Base-by-base conservation (phyloP, 2,797 vertebrate species). In the Rhabdophis nuchalis region DNA sequence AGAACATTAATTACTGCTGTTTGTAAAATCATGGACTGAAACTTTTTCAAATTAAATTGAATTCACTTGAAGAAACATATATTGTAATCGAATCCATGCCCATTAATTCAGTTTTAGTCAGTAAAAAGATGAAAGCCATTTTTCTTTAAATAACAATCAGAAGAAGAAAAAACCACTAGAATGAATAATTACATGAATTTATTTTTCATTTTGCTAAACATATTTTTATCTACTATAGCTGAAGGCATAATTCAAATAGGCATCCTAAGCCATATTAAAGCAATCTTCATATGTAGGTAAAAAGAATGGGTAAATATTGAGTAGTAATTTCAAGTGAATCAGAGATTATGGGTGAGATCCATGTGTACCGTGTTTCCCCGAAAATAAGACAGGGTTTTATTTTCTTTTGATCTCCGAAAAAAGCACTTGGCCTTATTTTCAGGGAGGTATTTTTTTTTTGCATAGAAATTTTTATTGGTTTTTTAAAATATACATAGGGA, bases 1-100 rank as follows among this genome's bases (percentile, higher is more conserved):
- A 94, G 86, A 91, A 89, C 86, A 94, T 93, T 92, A 93, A 93
- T 86, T 88, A 29, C 8, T 60, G 90, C 53, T 20, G 91, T 86
- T 54, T 94, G 92, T 91, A 94, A 92, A 93, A 92, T 92, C 92
- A 93, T 88, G 87, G 68, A 92, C 92, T 87, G 88, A 92, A 96
- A 41, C 82, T 91, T 94, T 86, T 96, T 92, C 92, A 95, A 95
- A 95, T 95, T 92, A 96, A 95, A 56, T 93, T 93, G 86, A 95
- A 93, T 89, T 96, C 93, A 92, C 91, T 85, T 87, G 72, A 82
- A 94, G 57, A 58, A 87, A 90, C 92, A 94, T 88, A 87, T 92
- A 89, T 95, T 95, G 90, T 92, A 95, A 95, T 86, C 13, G 85
- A 95, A 94, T 87, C 68, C 68, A 93, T 64, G 50, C 90, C 88